A percentile compares a stretch with the other conserved stretches of the same genome.
Conservation (phyloP, 2,888 invertebrate species). For the Troglohyphantes excavatus region DNA sequence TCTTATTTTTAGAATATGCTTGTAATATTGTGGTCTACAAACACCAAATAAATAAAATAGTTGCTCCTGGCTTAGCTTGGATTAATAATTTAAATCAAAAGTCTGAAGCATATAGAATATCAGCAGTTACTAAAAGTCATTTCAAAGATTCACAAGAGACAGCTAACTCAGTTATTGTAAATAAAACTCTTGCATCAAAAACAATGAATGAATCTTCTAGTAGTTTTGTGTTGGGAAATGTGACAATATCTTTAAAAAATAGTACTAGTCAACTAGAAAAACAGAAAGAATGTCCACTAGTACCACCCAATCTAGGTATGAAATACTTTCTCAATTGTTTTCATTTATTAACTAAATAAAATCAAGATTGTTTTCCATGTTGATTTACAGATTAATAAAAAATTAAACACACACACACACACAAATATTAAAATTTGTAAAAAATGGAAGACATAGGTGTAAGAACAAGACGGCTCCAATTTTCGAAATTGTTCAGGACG, state of each 20-base stretch:
- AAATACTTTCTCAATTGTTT: neutral
- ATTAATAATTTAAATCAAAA: slow-evolving; percentile 65
- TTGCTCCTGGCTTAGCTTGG: slow-evolving; percentile 74
- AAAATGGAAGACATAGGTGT: too few relatives aligned
- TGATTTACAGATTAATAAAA: too few relatives aligned
- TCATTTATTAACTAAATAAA: neutral
- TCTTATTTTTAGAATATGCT: slow-evolving; percentile 88
- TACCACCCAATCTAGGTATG: slow-evolving; percentile 87
- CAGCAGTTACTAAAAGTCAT: slow-evolving; percentile 39
- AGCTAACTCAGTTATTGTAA: slow-evolving; percentile 36
- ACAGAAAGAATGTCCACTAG: slow-evolving; percentile 85
- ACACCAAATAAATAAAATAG: slow-evolving; percentile 75
- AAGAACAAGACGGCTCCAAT: too few relatives aligned
- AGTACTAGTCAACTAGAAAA: slow-evolving; percentile 79
- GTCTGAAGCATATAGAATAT: slow-evolving; percentile 29
- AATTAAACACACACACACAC: too few relatives aligned
- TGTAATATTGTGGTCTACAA: slow-evolving; percentile 84
- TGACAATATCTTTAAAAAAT: neutral
- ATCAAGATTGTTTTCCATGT: too few relatives aligned
- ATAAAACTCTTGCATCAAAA: slow-evolving; percentile 24
- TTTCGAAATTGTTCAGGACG: too few relatives aligned
- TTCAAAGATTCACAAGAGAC: slow-evolving; percentile 3
- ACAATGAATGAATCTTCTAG: slow-evolving; percentile 82
- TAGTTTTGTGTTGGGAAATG: slow-evolving; percentile 81
- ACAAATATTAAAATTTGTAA: too few relatives aligned